These are phyloP conservation scores for Melanerpes formicivorus DNA, from an alignment of 2,113 vertebrate species.

Conservation along the genomic window DNA sequence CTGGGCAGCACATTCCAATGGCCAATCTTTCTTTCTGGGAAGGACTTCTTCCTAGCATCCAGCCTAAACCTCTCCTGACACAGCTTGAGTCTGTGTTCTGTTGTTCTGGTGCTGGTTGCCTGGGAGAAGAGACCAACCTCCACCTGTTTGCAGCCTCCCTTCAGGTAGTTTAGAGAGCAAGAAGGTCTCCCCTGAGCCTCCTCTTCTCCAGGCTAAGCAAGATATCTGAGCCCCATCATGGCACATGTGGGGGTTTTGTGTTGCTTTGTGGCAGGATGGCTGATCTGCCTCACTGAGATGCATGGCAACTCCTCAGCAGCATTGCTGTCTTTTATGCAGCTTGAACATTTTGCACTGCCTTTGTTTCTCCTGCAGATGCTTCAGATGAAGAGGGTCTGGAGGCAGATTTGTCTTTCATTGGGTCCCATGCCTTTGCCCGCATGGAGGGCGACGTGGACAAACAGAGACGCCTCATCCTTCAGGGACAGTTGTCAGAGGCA, in stretches of 20 bases:
- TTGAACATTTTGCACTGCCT: background rate
- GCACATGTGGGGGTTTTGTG: accelerated
- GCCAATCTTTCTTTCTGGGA: too few relatives aligned
- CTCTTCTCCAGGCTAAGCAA: too few relatives aligned
- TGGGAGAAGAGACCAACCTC: too few relatives aligned
- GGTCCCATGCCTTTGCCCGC: constrained; percentile 93
- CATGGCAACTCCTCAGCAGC: background rate
- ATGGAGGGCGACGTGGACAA: constrained; percentile 99
- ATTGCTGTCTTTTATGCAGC: background rate
- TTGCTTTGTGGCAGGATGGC: background rate
- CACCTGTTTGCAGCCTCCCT: too few relatives aligned
- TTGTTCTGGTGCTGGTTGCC: too few relatives aligned
- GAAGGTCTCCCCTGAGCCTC: too few relatives aligned
- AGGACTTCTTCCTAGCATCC: too few relatives aligned
- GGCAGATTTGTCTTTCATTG: constrained; percentile 89
- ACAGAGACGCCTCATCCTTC: constrained; percentile 90
- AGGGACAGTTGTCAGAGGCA: constrained; percentile 93
- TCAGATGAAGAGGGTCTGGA: constrained; percentile 88
- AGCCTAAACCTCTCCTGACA: too few relatives aligned
- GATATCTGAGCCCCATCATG: background rate
- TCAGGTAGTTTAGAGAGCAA: too few relatives aligned
- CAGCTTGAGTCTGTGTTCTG: too few relatives aligned
- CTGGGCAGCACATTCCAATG: too few relatives aligned
- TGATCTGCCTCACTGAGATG: background rate
- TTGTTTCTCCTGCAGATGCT: constrained; percentile 79